phyloP scores from a whole-genome alignment of 2,888 invertebrate genomes.

The Lepidochrysops patricia region DNA sequence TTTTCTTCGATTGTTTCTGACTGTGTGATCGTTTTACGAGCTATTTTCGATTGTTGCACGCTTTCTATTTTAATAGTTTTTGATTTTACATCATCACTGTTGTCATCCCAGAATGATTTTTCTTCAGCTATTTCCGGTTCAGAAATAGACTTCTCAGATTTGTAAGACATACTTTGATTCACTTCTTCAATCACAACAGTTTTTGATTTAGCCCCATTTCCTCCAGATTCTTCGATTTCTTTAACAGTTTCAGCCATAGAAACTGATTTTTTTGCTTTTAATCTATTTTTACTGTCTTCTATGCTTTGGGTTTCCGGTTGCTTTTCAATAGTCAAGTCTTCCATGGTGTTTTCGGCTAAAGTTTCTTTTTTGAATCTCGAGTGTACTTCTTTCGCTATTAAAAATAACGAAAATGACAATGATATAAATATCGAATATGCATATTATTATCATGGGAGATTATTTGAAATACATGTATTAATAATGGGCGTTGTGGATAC shows the following conservation, averaged over 20 bases:
- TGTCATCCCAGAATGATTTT: constrained; percentile 53
- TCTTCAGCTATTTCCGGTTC: constrained; percentile 40
- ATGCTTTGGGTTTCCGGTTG: constrained; percentile 34
- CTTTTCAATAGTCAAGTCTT: constrained; percentile 45
- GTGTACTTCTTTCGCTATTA: constrained; percentile 69
- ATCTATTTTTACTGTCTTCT: constrained; percentile 35
- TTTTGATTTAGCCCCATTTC: constrained; percentile 35
- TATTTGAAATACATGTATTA: constrained; percentile 32
- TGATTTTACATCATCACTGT: constrained; percentile 33
- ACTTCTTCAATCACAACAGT: constrained; percentile 38
- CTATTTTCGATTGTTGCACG: constrained; percentile 27
- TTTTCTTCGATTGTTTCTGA: constrained; percentile 23
- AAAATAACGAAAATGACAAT: constrained; percentile 45
- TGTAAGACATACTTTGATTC: constrained; percentile 27
- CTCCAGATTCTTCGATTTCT: constrained; percentile 32
- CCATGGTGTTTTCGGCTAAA: constrained; percentile 63
- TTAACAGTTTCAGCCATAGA: constrained; percentile 39
- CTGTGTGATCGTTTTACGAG: constrained; percentile 27
- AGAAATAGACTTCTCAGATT: constrained; percentile 35
- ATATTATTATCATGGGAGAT: constrained; percentile 11
- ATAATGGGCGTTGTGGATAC: constrained; percentile 28
- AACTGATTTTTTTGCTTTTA: constrained; percentile 41
- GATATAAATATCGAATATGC: constrained; percentile 34
- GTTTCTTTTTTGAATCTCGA: constrained; percentile 64
- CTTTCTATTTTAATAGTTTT: constrained; percentile 40